These are phyloP conservation scores for Auanema freiburgensis DNA, from an alignment of 2,888 invertebrate species.

Conservation along the genomic window DNA sequence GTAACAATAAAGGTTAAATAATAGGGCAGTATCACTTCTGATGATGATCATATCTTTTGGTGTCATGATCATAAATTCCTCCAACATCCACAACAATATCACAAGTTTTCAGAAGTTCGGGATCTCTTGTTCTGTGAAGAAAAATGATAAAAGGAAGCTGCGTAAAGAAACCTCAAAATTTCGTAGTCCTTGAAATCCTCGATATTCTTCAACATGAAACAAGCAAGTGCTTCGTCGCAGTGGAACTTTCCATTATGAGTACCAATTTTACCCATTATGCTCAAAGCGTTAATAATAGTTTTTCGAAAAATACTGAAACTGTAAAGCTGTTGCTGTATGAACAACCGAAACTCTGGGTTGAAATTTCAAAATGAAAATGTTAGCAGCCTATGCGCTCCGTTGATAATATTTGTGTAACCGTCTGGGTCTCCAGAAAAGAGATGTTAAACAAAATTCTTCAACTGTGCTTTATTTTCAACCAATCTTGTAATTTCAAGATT, in stretches of 20 bases:
- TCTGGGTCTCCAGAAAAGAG: too few species aligned
- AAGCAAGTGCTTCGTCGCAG: slow-evolving; percentile 92
- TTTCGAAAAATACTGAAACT: neutral
- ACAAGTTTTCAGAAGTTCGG: slow-evolving; percentile 75
- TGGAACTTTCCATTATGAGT: slow-evolving; percentile 80
- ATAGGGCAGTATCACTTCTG: slow-evolving; percentile 71
- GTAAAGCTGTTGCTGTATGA: too few species aligned
- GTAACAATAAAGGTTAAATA: neutral
- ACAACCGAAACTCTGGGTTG: too few species aligned
- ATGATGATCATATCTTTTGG: slow-evolving; percentile 88
- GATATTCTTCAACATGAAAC: slow-evolving; percentile 82
- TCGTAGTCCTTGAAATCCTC: slow-evolving; percentile 80
- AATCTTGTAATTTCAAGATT: too few species aligned
- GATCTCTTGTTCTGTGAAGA: slow-evolving; percentile 70
- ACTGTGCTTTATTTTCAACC: too few species aligned
- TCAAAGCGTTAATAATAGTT: neutral
- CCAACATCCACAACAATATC: slow-evolving; percentile 96
- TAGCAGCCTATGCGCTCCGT: too few species aligned
- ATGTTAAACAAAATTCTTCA: too few species aligned
- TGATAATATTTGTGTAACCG: too few species aligned
- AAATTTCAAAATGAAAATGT: too few species aligned
- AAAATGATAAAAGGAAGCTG: neutral
- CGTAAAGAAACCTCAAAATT: slow-evolving; percentile 73
- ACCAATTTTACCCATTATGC: slow-evolving; percentile 65
- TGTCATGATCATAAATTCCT: slow-evolving; percentile 78